These are phyloP conservation scores for Ruditapes philippinarum DNA, from an alignment of 1,140 invertebrate species.

Conservation along the genomic window DNA sequence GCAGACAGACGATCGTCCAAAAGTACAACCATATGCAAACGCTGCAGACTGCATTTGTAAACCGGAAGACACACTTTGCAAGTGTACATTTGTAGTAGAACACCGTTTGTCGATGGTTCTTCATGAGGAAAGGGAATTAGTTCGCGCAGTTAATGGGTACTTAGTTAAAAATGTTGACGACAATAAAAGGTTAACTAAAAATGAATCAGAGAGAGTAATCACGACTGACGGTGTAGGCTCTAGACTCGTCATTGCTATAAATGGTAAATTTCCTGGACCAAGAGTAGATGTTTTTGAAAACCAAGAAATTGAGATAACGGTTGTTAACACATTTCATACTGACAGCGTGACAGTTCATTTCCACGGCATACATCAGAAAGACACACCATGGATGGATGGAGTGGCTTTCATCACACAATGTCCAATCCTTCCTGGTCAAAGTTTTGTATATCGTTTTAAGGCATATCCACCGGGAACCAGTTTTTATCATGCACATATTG, in stretches of 20 bases:
- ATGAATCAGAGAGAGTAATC: constrained; percentile 66
- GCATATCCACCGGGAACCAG: constrained; percentile 78
- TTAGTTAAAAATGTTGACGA: not conserved
- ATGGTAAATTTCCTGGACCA: constrained; percentile 80
- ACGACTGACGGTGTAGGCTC: constrained; percentile 76
- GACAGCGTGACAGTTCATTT: constrained; percentile 95
- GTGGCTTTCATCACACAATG: constrained; percentile 96
- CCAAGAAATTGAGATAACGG: constrained; percentile 94
- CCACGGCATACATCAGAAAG: constrained; percentile 93
- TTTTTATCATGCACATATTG: constrained; percentile 84
- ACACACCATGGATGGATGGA: constrained; percentile 95
- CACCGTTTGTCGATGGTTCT: constrained; percentile 5
- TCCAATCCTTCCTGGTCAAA: constrained; percentile 94
- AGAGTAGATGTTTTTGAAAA: constrained; percentile 92
- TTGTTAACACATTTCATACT: constrained; percentile 93
- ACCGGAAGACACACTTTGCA: not conserved
- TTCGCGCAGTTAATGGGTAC: not conserved
- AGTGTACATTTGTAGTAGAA: constrained; percentile 9
- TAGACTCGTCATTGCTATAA: constrained; percentile 75
- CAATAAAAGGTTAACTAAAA: not conserved
- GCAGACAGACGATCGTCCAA: not conserved
- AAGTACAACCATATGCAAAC: not conserved
- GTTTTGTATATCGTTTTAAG: constrained; percentile 92
- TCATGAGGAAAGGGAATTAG: not conserved
- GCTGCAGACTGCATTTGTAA: constrained; percentile 4